Conservation (phyloP, 2,113 vertebrate species). For the Arenaria interpres region DNA sequence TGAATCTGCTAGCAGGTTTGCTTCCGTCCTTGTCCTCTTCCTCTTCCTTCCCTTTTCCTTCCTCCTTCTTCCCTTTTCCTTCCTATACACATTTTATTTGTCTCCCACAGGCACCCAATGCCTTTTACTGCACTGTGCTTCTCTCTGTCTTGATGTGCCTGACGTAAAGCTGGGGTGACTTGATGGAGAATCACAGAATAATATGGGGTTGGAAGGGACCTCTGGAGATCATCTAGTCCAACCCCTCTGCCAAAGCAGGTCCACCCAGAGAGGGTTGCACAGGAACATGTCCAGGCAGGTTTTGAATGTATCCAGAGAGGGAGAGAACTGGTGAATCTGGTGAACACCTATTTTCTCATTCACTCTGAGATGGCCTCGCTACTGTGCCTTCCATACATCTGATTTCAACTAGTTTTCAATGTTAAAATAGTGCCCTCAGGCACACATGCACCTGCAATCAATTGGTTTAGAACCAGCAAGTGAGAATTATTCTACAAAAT, state of each 20-base stretch:
- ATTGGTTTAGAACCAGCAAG: neutral
- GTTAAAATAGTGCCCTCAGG: neutral
- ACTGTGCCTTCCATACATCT: neutral
- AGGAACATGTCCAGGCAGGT: no score
- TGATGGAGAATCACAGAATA: neutral
- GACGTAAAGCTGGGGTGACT: neutral
- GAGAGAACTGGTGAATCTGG: neutral
- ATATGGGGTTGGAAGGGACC: no score
- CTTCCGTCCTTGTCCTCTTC: no score
- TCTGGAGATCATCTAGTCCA: no score
- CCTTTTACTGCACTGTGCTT: neutral
- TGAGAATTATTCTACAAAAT: neutral
- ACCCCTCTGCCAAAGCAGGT: no score
- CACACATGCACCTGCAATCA: neutral
- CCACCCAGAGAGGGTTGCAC: no score
- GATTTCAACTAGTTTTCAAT: neutral
- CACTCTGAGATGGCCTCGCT: neutral
- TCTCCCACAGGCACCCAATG: neutral
- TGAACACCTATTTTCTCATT: neutral
- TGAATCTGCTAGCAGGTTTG: neutral
- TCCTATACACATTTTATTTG: rapidly evolving
- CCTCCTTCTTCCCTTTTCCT: no score
- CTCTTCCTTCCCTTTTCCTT: neutral
- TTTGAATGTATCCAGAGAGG: no score
- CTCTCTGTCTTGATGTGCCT: neutral